phyloP scores from a whole-genome alignment of 2,113 vertebrate genomes.

The Colistium nudipinnis region DNA sequence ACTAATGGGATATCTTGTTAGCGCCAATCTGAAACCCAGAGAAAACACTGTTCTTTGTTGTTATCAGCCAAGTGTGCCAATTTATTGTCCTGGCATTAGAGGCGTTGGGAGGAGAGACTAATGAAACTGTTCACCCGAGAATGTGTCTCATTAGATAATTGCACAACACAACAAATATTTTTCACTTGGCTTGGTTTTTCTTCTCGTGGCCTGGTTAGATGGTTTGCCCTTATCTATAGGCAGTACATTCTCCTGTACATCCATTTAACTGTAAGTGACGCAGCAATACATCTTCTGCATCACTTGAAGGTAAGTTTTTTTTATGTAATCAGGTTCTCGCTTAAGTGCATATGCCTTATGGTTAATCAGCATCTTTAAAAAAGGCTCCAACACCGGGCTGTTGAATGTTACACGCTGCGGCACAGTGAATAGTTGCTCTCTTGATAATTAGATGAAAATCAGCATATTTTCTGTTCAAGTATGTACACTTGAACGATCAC shows the following conservation, averaged over 20 bases:
- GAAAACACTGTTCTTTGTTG: constrained; percentile 31
- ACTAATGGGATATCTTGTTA: constrained; percentile 27
- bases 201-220: neutral
- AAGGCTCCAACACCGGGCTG: neutral
- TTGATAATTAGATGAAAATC: constrained; percentile 9
- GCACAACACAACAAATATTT: constrained; percentile 6
- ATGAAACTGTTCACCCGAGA: constrained; percentile 44
- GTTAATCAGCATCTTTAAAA: constrained; percentile 1
- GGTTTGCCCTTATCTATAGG: neutral
- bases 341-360: neutral
- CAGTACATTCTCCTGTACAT: neutral
- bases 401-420: constrained; percentile 14
- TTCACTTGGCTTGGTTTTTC: constrained; percentile 1
- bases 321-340: neutral
- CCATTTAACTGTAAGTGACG: neutral
- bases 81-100: constrained; percentile 13
- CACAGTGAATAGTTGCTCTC: neutral
- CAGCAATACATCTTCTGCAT: neutral
- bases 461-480: constrained; percentile 4
- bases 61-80: constrained; percentile 32
- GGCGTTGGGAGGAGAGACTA: constrained; percentile 51
- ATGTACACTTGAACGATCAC: constrained; percentile 11
- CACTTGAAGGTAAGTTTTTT: neutral
- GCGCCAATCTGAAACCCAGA: constrained; percentile 24
- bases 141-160: constrained; percentile 24